Evolutionary conservation across 2,797 vertebrate genomes (phyloP).

Genomic region (Sebastes iracundus): DNA sequence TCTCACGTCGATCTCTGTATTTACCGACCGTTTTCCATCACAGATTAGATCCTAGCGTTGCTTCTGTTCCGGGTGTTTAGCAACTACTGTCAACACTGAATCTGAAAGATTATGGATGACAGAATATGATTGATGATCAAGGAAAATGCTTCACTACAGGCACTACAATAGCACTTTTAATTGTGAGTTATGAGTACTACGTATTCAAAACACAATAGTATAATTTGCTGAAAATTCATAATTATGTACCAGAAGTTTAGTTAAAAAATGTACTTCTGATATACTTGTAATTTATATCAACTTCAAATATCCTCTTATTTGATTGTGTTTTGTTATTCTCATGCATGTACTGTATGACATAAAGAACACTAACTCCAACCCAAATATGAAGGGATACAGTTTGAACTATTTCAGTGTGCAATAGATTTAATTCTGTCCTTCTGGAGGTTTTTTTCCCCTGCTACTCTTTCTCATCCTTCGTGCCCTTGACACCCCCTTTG

Average conservation of each 20-base stretch:
- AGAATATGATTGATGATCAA: background rate
- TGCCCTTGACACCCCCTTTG: conserved; percentile 82
- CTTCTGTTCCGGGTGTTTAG: background rate
- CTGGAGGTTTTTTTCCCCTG: conserved; percentile 86
- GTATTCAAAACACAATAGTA: background rate
- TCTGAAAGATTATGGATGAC: background rate
- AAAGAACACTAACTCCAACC: background rate
- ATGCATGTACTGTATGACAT: background rate
- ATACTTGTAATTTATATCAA: background rate
- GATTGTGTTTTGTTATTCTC: background rate
- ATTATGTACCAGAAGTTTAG: background rate
- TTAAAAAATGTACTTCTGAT: background rate
- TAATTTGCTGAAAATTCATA: background rate
- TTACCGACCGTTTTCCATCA: background rate
- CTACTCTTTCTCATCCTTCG: conserved; percentile 89
- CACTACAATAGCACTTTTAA: background rate
- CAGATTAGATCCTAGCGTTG: background rate
- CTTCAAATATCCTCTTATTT: background rate
- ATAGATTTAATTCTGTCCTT: conserved; percentile 47
- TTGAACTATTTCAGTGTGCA: conserved; percentile 39
- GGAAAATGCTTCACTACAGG: background rate
- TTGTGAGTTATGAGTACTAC: background rate
- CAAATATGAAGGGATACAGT: conserved; percentile 57
- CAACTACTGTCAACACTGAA: background rate
- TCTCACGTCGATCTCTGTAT: background rate